Percentiles rank a stretch among this genome's conserved stretches.
Evolutionary conservation across 2,113 vertebrate genomes (phyloP).

Genomic region (pig (Sus scrofa)): DNA sequence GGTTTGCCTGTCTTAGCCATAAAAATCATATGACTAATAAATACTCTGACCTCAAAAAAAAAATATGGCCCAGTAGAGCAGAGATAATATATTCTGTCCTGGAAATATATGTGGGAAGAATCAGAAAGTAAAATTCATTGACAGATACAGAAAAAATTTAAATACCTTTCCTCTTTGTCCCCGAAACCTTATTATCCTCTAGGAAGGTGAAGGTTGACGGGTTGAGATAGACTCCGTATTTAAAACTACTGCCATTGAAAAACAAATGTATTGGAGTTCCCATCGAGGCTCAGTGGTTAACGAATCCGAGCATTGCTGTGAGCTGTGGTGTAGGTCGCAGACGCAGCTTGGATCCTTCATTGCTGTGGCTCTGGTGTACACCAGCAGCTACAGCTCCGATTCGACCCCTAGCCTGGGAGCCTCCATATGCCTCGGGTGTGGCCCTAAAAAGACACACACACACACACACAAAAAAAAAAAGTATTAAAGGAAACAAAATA

Average conservation of each 20-base stretch:
- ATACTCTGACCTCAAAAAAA: conserved; percentile 1
- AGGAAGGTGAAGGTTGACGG: neutral
- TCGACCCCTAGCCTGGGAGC: too few relatives aligned
- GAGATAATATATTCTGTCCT: neutral
- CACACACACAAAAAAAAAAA: conserved; percentile 11
- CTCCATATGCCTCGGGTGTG: too few relatives aligned
- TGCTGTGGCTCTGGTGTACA: too few relatives aligned
- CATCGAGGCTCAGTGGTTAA: too few relatives aligned
- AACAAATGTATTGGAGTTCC: neutral
- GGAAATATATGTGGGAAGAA: neutral
- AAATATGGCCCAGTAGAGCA: neutral
- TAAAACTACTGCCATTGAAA: neutral
- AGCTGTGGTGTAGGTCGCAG: too few relatives aligned
- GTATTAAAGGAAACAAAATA: conserved; percentile 25
- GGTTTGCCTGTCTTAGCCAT: neutral
- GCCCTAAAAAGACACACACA: too few relatives aligned
- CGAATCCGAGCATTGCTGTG: too few relatives aligned
- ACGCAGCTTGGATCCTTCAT: too few relatives aligned
- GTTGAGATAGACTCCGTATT: neutral
- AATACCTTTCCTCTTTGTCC: neutral
- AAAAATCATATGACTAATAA: conserved; percentile 53
- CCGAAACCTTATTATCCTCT: neutral
- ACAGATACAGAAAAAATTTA: neutral
- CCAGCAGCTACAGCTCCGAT: too few relatives aligned
- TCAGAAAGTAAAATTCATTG: conserved; percentile 50